phyloP scores from a whole-genome alignment of 2,797 vertebrate species.

The Agapornis canus region DNA sequence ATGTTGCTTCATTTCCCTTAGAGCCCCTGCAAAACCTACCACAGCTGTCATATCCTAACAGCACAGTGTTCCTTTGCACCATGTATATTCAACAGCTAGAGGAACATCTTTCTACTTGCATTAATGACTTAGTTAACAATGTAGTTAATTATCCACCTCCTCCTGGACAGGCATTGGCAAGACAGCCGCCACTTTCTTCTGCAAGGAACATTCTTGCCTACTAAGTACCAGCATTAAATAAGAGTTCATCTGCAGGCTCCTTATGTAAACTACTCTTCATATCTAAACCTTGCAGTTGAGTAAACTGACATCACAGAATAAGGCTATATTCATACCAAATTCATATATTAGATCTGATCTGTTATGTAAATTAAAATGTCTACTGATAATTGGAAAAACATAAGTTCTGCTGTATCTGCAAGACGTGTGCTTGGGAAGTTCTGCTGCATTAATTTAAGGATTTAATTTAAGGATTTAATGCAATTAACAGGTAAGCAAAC shows the following conservation, averaged over 20 bases:
- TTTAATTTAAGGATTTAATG: not conserved
- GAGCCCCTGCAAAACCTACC: not conserved
- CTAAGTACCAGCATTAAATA: not conserved
- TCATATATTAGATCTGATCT: not conserved
- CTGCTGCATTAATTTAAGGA: not conserved
- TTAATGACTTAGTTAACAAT: not conserved
- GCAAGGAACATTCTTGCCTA: not conserved
- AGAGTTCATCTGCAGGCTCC: not conserved
- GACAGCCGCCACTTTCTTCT: not conserved
- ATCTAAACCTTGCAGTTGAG: not conserved
- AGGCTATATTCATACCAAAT: not conserved
- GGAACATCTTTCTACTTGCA: not conserved
- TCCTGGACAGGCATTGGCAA: not conserved
- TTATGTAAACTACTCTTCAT: not conserved
- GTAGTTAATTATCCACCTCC: not conserved
- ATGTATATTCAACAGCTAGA: not conserved
- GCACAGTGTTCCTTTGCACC: not conserved
- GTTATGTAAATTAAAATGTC: not conserved
- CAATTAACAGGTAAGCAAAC: not conserved
- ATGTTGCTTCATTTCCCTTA: not conserved
- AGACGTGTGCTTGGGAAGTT: not conserved
- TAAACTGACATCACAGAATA: not conserved
- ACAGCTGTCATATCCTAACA: not conserved
- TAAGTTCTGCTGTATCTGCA: not conserved
- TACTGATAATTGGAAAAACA: not conserved